These are phyloP conservation scores for Hetaerina americana DNA, from an alignment of 1,140 invertebrate species.

Conservation along the genomic window DNA sequence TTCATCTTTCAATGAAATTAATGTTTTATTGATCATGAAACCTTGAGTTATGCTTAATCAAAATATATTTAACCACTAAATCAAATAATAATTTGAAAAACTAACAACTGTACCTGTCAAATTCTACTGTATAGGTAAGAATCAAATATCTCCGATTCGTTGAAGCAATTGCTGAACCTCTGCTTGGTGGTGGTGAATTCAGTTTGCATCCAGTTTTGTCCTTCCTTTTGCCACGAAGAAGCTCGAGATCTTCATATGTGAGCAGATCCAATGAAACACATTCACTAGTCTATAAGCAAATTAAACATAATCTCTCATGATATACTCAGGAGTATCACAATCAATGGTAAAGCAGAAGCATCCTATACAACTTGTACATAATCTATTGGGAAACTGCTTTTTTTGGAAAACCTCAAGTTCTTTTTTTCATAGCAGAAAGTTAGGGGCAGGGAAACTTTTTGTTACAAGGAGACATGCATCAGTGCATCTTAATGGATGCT, in stretches of 20 bases:
- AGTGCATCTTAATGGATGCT: too few relatives aligned
- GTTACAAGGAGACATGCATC: too few relatives aligned
- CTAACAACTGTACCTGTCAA: slow-evolving; percentile 26
- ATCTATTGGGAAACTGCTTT: not conserved
- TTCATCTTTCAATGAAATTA: too few relatives aligned
- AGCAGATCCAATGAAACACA: slow-evolving; percentile 29
- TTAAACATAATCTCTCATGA: too few relatives aligned
- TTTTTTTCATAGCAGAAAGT: not conserved
- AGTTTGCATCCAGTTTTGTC: slow-evolving; percentile 11
- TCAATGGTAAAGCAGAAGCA: too few relatives aligned
- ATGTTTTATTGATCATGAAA: too few relatives aligned
- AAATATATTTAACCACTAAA: not conserved
- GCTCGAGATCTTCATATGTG: slow-evolving; percentile 29
- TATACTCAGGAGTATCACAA: too few relatives aligned
- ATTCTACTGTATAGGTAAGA: slow-evolving; percentile 31
- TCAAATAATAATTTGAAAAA: slow-evolving; percentile 2
- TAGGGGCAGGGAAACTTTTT: too few relatives aligned
- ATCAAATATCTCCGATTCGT: slow-evolving; percentile 29
- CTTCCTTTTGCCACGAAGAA: slow-evolving; percentile 21
- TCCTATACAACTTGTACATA: too few relatives aligned
- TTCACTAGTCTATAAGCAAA: slow-evolving; percentile 26
- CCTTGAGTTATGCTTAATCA: too few relatives aligned
- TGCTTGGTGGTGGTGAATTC: not conserved
- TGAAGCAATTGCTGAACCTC: slow-evolving; percentile 10
- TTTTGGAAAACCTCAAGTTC: not conserved